These are phyloP conservation scores for Eugnorisma glareosa DNA, from an alignment of 2,888 invertebrate species.

Conservation along the genomic window DNA sequence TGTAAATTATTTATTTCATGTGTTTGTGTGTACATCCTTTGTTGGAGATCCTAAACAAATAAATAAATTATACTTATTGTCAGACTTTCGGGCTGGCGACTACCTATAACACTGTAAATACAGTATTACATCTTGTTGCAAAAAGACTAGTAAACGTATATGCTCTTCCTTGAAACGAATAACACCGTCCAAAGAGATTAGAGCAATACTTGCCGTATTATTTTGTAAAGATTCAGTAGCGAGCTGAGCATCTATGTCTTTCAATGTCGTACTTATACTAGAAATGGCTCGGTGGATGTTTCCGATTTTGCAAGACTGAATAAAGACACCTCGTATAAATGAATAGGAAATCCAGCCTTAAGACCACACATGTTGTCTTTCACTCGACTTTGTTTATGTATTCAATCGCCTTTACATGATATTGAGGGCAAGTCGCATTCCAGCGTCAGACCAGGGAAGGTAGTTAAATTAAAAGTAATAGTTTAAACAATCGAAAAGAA, in stretches of 20 bases:
- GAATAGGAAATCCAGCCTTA: slow-evolving; percentile 48
- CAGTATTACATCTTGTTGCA: background rate
- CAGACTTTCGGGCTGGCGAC: background rate
- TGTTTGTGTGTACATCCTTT: too few relatives aligned
- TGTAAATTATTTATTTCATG: too few relatives aligned
- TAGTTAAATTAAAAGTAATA: background rate
- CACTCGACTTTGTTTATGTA: slow-evolving; percentile 48
- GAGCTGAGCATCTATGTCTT: background rate
- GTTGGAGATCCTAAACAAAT: too few relatives aligned
- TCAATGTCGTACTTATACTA: slow-evolving; percentile 12
- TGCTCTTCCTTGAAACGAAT: background rate
- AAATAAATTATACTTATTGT: too few relatives aligned
- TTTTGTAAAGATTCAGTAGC: background rate
- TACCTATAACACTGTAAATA: background rate
- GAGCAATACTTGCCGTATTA: background rate
- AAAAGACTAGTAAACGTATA: background rate
- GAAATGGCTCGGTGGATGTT: slow-evolving; percentile 13
- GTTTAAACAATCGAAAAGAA: background rate
- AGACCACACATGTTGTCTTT: slow-evolving; percentile 42
- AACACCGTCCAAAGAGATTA: background rate
- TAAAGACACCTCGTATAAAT: slow-evolving; percentile 51
- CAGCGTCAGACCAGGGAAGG: slow-evolving; percentile 1
- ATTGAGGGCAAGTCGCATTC: slow-evolving; percentile 15
- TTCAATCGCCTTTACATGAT: slow-evolving; percentile 59
- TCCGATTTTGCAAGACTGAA: background rate